Base-by-base conservation (phyloP, 2,113 vertebrate species). In the Sakesphorus luctuosus region DNA sequence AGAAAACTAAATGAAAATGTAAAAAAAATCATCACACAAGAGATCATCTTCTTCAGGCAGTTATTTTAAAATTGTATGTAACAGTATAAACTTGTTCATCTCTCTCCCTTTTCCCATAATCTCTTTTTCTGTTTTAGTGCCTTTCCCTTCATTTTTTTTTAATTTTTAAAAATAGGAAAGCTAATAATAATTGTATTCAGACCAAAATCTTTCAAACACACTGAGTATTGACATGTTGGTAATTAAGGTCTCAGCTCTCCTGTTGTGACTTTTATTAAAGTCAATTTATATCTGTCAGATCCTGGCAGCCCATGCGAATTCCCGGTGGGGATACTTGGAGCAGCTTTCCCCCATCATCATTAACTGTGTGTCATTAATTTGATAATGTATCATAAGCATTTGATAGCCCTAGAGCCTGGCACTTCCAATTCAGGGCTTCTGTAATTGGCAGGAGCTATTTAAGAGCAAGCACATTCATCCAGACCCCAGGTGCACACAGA, bases 241-340 rank as follows among this genome's bases (percentile, higher is more conserved):
- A 86, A 92, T 94, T 91, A 86, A 93, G 49, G 65, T 67, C 61
- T 89, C 62, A 61, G 77, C 36, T 73, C 74, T 97, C 92, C 85
- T 78, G 44, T 94, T 92, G 90, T 89, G 96, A 74, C 56, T 93
- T 90, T 93, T 94, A 97, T 96, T 92, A 86, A 95, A 92, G 76
- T 67, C 73, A 81, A 90, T 96, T 95, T 88, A 58, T 95, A 92
- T 88, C 68, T 93, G 87, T 83, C 92, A 88, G 52, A 81, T 92
- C 62, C 73, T 92, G 58, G 72, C 61, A 81, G 73, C 56, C 76
- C 84, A 26, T 71, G 62, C 63, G 61, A 90, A 90, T 56, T 86
- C 93, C 88, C 85, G 72, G 29, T 63, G 35, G 55, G 73, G 38
- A 74, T 78, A 81, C n/a, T 49, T 65, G 61, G 71, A 94, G 61